Base-by-base conservation (phyloP, 2,888 invertebrate genomes). In the Patella ulyssiponensis region DNA sequence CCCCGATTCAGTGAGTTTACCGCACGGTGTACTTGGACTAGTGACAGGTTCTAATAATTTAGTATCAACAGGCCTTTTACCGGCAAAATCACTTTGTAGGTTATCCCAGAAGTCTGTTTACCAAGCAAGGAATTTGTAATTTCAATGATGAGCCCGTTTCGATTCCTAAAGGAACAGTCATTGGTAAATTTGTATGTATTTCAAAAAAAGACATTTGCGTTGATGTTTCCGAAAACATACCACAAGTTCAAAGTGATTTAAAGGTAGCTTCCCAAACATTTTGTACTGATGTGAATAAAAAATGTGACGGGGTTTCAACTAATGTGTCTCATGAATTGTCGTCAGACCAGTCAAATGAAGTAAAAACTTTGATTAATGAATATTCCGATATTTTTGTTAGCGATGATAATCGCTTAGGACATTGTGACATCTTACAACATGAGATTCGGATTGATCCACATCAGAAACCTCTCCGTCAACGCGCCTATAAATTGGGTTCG, bases 361-460 rank as follows among this genome's bases (percentile, higher is more conserved):
- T 71, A 20, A 12, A 53, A 7, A 71, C 27, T 33, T 51, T 23
- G 15, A 71, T 71, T 71, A 20, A 71, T 71, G 71, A 71, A 71
- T 71, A 71, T 71, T 71, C 71, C 3, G 44, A 44, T 52, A 44
- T 71, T 20, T 71, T 71, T 71, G 44, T 71, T 52, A 52, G 52
- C 4, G 27, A 27, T 71, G 71, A 71, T 5, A 71, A 71, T 71
- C 27, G 44, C 27, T 51, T 71, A 14, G 71, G 71, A n/a, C 52
- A 71, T 53, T 71, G 71, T 71, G 71, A n/a, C n/a, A n/a, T n/a
- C n/a, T n/a, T n/a, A n/a, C n/a, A n/a, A n/a, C n/a, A n/a, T n/a
- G n/a, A n/a, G n/a, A n/a, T n/a, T n/a, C n/a, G n/a, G n/a, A n/a
- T n/a, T n/a, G n/a, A n/a, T n/a, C n/a, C n/a, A n/a, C n/a, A n/a